Conservation (phyloP, 2,113 vertebrate species). For the Tauraco erythrolophus region DNA sequence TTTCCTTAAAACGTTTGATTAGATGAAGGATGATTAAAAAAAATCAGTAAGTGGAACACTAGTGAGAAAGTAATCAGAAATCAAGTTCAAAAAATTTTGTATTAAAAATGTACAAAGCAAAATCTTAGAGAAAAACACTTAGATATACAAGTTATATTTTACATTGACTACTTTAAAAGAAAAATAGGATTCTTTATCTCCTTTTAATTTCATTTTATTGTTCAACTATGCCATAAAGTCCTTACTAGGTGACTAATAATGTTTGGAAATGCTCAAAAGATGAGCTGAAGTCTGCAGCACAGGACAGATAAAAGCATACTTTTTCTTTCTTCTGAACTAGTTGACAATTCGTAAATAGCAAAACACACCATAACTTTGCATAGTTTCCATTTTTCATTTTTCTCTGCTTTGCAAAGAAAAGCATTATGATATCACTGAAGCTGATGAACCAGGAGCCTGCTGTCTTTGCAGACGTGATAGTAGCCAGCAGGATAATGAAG, state of each 20-base stretch:
- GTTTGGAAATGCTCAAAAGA: not conserved
- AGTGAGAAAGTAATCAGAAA: not conserved
- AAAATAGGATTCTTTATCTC: not conserved
- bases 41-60: not conserved
- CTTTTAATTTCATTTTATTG: not conserved
- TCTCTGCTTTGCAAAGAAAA: not conserved
- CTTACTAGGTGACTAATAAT: not conserved
- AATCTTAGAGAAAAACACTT: not conserved
- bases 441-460: not conserved
- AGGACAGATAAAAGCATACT: not conserved
- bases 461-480: not conserved
- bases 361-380: not conserved
- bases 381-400: not conserved
- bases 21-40: not conserved
- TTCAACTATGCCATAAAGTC: not conserved
- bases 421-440: not conserved
- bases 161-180: not conserved
- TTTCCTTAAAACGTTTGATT: not conserved
- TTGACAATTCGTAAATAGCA: not conserved
- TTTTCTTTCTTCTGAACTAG: slow-evolving; percentile 18
- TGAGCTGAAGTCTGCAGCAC: not conserved
- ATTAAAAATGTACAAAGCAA: not conserved
- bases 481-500: not conserved
- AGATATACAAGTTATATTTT: not conserved
- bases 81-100: not conserved